Evolutionary conservation across 2,888 invertebrate genomes (phyloP).

Genomic region (Polietes domitor): DNA sequence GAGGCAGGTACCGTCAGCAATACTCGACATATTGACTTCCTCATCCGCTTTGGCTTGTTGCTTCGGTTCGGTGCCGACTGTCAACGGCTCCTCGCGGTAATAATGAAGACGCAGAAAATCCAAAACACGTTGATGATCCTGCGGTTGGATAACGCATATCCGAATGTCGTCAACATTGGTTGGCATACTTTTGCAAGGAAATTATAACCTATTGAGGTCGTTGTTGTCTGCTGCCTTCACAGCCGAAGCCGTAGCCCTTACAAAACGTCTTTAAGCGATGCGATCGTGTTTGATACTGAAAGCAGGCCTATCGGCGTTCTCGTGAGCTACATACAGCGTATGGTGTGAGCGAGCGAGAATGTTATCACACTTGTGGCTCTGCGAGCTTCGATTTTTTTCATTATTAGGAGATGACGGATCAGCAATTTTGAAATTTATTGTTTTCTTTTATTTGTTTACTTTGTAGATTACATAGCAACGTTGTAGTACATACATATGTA

Average conservation of each 20-base stretch:
- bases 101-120: constrained; percentile 75
- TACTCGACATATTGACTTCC: constrained; percentile 72
- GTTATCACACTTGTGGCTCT: no score
- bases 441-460: no score
- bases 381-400: no score
- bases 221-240: no score
- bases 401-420: no score
- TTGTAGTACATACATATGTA: no score
- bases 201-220: background rate
- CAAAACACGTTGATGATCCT: constrained; percentile 72
- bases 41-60: constrained; percentile 74
- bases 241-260: background rate
- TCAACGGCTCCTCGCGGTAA: constrained; percentile 78
- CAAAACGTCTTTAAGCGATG: constrained; percentile 7
- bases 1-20: constrained; percentile 73
- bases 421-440: no score
- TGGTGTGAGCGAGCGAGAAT: no score
- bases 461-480: no score
- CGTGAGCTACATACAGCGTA: no score
- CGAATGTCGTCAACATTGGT: constrained; percentile 59
- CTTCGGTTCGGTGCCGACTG: constrained; percentile 72
- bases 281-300: constrained; percentile 17
- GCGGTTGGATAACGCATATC: constrained; percentile 68
- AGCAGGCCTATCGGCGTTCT: no score
- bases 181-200: constrained; percentile 21